These are phyloP conservation scores for Cyanoliseus patagonus DNA, from an alignment of 2,113 vertebrate genomes.

Conservation along the genomic window DNA sequence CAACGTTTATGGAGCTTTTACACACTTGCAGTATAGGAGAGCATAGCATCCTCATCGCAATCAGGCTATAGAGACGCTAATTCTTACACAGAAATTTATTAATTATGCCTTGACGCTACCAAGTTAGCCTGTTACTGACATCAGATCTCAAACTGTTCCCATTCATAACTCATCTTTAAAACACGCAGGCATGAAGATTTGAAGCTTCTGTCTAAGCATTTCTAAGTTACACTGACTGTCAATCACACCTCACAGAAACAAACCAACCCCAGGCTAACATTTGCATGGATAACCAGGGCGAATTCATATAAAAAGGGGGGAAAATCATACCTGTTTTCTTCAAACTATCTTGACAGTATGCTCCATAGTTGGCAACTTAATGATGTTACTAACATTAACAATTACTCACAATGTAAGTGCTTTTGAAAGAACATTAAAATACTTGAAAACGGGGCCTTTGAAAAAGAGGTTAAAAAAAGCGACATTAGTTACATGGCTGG, in stretches of 20 bases:
- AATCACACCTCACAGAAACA: background rate
- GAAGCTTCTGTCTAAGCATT: background rate
- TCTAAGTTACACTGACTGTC: background rate
- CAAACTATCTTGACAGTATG: background rate
- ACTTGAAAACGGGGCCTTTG: background rate
- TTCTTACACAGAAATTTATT: background rate
- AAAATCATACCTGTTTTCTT: background rate
- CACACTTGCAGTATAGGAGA: background rate
- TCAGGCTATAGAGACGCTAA: background rate
- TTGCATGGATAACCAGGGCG: background rate
- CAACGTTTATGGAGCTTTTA: background rate
- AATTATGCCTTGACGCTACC: conserved; percentile 7
- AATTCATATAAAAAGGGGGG: background rate
- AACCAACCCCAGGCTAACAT: background rate
- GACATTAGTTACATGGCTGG: background rate
- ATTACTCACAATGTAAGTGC: background rate
- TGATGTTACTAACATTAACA: background rate
- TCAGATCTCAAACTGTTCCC: background rate
- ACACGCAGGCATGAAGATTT: background rate
- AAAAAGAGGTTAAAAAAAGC: background rate
- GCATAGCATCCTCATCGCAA: background rate
- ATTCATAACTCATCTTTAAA: background rate
- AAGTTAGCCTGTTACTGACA: background rate
- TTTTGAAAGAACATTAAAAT: background rate
- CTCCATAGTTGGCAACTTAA: background rate